Conservation (phyloP, 2,113 vertebrate species). For the Ophiodon elongatus region DNA sequence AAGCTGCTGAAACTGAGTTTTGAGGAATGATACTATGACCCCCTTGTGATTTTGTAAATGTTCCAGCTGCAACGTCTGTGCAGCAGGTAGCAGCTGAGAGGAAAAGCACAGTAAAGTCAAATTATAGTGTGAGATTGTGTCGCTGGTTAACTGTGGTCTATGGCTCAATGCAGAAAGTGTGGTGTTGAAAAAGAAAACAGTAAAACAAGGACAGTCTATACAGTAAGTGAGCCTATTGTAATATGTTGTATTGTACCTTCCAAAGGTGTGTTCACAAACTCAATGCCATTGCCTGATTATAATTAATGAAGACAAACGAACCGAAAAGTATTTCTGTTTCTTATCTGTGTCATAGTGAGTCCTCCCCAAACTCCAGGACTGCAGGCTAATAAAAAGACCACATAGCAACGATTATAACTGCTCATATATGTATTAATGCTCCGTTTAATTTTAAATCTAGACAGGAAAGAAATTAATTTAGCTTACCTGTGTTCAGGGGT, state of each 20-base stretch:
- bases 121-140: slow-evolving; percentile 76
- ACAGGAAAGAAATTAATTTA: slow-evolving; percentile 36
- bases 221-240: slow-evolving; percentile 77
- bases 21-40: slow-evolving; percentile 49
- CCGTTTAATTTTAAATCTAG: slow-evolving; percentile 35
- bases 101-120: slow-evolving; percentile 78
- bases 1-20: slow-evolving; percentile 52
- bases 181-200: slow-evolving; percentile 74
- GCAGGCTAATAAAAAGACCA: slow-evolving; percentile 33
- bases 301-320: slow-evolving; percentile 59
- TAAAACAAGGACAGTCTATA: slow-evolving; percentile 67
- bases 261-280: slow-evolving; percentile 76
- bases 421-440: slow-evolving; percentile 43
- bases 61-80: slow-evolving; percentile 38
- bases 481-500: slow-evolving; percentile 48
- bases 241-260: slow-evolving; percentile 80
- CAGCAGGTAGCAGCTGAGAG: slow-evolving; percentile 56
- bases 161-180: slow-evolving; percentile 75
- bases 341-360: slow-evolving; percentile 53
- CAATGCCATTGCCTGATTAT: slow-evolving; percentile 65
- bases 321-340: slow-evolving; percentile 53
- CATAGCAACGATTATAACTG: slow-evolving; percentile 21
- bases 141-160: slow-evolving; percentile 73
- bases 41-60: slow-evolving; percentile 71
- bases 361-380: slow-evolving; percentile 39